Percentiles rank a stretch among this genome's conserved stretches.
Evolutionary conservation across 2,888 invertebrate species (phyloP).

Genomic region (Ecliptopera silaceata): DNA sequence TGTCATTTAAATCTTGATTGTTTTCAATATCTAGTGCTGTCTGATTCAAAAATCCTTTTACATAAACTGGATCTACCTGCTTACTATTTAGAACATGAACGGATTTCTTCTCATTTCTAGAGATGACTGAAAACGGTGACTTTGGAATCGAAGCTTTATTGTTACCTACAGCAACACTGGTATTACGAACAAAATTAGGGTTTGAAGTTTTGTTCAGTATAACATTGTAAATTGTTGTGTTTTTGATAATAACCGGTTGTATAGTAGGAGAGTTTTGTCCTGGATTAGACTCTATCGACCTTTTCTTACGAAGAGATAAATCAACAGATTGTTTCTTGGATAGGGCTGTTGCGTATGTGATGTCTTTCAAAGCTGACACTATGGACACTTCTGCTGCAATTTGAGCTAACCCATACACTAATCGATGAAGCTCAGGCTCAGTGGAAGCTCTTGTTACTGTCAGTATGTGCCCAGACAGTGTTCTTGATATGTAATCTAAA

Average conservation of each 20-base stretch:
- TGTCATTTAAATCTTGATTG: constrained; percentile 48
- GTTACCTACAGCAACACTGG: constrained; percentile 4
- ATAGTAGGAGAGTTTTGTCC: constrained; percentile 35
- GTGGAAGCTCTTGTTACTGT: constrained; percentile 70
- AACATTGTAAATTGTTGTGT: constrained; percentile 52
- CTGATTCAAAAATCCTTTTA: constrained; percentile 73
- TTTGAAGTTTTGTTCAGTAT: constrained; percentile 59
- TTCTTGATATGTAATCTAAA: constrained; percentile 74
- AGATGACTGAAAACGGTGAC: constrained; percentile 63
- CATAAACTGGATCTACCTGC: constrained; percentile 23
- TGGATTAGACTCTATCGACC: constrained; percentile 45
- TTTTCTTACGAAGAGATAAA: constrained; percentile 66
- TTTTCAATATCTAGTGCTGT: constrained; percentile 68
- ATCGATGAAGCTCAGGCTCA: constrained; percentile 74
- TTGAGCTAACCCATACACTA: constrained; percentile 76
- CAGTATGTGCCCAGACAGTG: constrained; percentile 71
- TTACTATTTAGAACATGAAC: constrained; percentile 53
- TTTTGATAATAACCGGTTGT: constrained; percentile 32
- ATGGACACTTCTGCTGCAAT: constrained; percentile 77
- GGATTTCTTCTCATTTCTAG: constrained; percentile 51
- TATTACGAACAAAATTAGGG: constrained; percentile 23
- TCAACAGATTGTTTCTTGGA: constrained; percentile 76
- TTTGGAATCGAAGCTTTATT: constrained; percentile 28
- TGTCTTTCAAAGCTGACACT: constrained; percentile 74
- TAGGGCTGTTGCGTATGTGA: constrained; percentile 68